Conservation (phyloP, 2,113 vertebrate genomes). For the Balaenoptera acutorostrata region DNA sequence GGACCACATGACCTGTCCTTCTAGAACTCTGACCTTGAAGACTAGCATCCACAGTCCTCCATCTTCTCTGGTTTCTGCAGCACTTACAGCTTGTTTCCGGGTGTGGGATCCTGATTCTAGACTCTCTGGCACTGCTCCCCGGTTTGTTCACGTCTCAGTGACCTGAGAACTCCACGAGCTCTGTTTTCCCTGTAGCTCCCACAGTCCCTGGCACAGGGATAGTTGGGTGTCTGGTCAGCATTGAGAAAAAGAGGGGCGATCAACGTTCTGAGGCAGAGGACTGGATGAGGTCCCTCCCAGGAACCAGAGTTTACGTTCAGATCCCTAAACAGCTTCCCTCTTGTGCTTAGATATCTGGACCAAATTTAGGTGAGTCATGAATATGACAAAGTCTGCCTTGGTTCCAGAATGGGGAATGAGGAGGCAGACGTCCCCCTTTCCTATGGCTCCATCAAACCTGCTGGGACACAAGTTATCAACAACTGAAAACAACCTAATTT, state of each 20-base stretch:
- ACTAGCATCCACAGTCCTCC: neutral
- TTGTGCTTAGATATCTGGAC: neutral
- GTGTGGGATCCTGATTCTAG: neutral
- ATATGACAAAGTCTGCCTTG: neutral
- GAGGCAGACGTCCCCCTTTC: neutral
- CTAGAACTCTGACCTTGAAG: neutral
- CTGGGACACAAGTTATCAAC: neutral
- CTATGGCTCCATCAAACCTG: neutral
- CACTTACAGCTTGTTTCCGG: neutral
- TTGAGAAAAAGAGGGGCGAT: neutral
- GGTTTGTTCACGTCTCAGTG: neutral
- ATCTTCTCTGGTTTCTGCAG: neutral
- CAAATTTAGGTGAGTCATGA: neutral
- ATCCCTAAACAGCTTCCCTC: neutral
- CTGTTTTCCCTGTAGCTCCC: neutral
- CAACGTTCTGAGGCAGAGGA: fast-evolving
- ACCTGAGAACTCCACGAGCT: neutral
- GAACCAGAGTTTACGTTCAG: neutral
- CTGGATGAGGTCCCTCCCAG: neutral
- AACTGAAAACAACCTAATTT: neutral
- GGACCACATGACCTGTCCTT: neutral
- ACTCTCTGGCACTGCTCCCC: neutral
- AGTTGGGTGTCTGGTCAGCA: neutral
- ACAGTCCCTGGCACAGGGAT: too few relatives aligned
- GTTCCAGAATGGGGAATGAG: neutral